Percentiles rank a stretch among this genome's conserved stretches.
These are phyloP conservation scores for Gortyna flavago DNA, from an alignment of 2,888 invertebrate species.

Conservation along the genomic window DNA sequence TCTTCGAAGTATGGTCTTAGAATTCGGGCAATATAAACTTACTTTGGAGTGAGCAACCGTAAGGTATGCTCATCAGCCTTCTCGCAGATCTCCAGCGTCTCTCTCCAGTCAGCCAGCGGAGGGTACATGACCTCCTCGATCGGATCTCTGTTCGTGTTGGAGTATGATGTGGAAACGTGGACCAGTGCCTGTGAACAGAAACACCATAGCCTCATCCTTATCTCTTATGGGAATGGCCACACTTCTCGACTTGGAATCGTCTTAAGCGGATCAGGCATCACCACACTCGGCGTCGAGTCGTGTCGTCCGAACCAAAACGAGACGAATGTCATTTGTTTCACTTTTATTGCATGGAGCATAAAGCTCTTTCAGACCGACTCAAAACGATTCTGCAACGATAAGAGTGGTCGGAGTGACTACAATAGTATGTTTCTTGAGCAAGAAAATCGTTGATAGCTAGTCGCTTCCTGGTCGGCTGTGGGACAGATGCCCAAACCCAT, in stretches of 20 bases:
- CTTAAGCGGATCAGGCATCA: background rate
- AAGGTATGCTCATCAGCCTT: constrained; percentile 90
- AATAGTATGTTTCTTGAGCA: no score
- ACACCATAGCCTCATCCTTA: background rate
- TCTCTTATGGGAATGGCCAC: background rate
- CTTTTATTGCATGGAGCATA: no score
- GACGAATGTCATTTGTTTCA: background rate
- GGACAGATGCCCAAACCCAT: no score
- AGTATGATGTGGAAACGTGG: constrained; percentile 97
- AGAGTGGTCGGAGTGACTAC: no score
- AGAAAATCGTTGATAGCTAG: no score
- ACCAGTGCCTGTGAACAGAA: constrained; percentile 90
- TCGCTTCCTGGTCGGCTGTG: no score
- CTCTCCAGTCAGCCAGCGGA: constrained; percentile 92
- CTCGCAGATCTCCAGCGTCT: constrained; percentile 92
- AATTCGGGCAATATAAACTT: background rate
- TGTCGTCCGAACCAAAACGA: background rate
- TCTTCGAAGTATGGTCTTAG: background rate
- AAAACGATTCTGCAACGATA: no score
- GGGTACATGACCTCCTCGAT: constrained; percentile 95
- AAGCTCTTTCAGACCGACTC: no score
- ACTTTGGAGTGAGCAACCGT: constrained; percentile 91
- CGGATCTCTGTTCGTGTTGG: constrained; percentile 93
- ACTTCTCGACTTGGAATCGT: background rate
- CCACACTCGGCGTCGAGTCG: background rate